Evolutionary conservation across 37 sponge, comb jelly and placozoan species (phyloP).

Genomic region (Cliona cf. orientalis): DNA sequence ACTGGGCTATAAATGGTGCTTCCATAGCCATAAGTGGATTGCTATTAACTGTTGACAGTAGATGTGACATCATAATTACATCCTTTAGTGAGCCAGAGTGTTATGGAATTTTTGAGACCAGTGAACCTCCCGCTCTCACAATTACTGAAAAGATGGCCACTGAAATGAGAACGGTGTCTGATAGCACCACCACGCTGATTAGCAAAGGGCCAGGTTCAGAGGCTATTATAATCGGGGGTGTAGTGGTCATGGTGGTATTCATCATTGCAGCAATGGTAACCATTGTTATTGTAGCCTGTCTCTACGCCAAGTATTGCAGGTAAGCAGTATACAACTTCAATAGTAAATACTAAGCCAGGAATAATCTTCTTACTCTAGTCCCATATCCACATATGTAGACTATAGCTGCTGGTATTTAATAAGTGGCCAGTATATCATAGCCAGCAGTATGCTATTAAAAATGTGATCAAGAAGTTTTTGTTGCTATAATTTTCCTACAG

Average conservation of each 20-base stretch:
- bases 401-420: no score
- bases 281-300: not conserved
- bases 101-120: no score
- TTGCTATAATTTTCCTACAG: not conserved
- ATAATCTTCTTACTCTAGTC: not conserved
- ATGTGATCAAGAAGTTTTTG: no score
- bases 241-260: not conserved
- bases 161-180: no score
- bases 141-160: no score
- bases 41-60: slow-evolving; percentile 3
- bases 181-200: no score
- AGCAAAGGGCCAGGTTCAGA: not conserved
- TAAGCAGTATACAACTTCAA: not conserved
- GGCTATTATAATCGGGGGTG: not conserved
- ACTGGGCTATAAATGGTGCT: slow-evolving; percentile 11
- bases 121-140: no score
- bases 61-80: slow-evolving; percentile 9
- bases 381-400: not conserved
- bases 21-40: not conserved
- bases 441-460: no score
- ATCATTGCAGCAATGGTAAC: not conserved
- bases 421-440: no score
- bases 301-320: not conserved
- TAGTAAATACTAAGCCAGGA: not conserved
- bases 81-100: slow-evolving; percentile 19